Evolutionary conservation across 2,888 invertebrate species (phyloP).

Genomic region (Eupithecia subfuscata): DNA sequence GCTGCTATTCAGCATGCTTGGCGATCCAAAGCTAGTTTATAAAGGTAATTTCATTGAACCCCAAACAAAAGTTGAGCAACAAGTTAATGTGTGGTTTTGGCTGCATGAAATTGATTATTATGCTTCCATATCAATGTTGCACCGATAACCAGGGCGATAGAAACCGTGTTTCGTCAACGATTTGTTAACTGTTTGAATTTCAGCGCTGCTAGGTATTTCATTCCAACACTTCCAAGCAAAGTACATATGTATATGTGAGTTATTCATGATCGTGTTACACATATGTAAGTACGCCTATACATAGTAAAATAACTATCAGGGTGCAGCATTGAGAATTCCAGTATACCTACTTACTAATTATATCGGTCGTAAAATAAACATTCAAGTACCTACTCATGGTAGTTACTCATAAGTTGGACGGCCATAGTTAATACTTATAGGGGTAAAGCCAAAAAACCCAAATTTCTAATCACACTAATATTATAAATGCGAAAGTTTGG

Average conservation of each 20-base stretch:
- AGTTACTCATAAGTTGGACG: neutral
- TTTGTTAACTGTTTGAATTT: slow-evolving; percentile 26
- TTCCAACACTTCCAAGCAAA: neutral
- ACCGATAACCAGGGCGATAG: slow-evolving; percentile 22
- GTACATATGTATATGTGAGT: neutral
- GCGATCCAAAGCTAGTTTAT: slow-evolving; percentile 43
- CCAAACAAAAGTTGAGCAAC: slow-evolving; percentile 47
- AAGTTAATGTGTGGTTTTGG: slow-evolving; percentile 38
- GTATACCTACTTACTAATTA: neutral
- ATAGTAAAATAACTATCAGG: neutral
- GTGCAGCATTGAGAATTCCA: slow-evolving; percentile 6
- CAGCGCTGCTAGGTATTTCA: slow-evolving; percentile 1
- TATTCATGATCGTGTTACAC: slow-evolving; percentile 12
- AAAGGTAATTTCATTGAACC: slow-evolving; percentile 50
- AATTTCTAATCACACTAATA: neutral
- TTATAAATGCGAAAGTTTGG: too few relatives aligned
- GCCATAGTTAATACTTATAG: neutral
- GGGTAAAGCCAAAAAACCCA: neutral
- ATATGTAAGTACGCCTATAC: neutral
- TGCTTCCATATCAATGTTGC: slow-evolving; percentile 26
- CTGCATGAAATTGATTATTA: slow-evolving; percentile 26
- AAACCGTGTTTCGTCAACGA: slow-evolving; percentile 22
- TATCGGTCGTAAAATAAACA: neutral
- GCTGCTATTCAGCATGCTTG: slow-evolving; percentile 46
- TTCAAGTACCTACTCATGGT: neutral